Percentiles rank a stretch among this genome's conserved stretches.
These are phyloP conservation scores for Aldabrachelys gigantea DNA, from an alignment of 2,113 vertebrate species.

Conservation along the genomic window DNA sequence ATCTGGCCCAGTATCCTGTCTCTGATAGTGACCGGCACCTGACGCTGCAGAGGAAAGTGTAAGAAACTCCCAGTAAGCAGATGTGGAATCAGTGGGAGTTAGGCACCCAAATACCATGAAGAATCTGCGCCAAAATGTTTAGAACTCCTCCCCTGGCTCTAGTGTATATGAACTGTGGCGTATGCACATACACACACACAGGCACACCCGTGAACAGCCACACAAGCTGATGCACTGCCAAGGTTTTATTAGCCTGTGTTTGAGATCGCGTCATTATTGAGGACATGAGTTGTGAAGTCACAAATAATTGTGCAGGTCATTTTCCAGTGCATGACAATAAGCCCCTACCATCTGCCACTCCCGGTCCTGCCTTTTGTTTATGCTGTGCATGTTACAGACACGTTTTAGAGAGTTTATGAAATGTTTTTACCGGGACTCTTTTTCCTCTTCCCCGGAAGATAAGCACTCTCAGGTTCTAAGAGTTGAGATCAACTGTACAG, in stretches of 20 bases:
- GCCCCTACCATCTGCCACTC: neutral
- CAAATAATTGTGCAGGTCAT: neutral
- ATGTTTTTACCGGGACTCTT: neutral
- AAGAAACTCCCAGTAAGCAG: accelerated
- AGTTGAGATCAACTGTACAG: neutral
- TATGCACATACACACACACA: no score
- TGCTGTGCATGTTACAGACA: neutral
- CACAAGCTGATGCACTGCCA: accelerated
- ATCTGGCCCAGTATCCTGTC: accelerated
- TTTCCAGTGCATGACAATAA: neutral
- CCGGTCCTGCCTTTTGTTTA: accelerated
- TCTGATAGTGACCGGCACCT: neutral
- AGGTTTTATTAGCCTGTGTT: neutral
- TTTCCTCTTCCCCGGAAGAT: slow-evolving; percentile 11
- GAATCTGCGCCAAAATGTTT: no score
- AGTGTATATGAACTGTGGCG: no score
- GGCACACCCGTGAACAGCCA: no score
- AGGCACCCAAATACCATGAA: no score
- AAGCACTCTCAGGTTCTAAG: neutral
- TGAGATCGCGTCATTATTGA: neutral
- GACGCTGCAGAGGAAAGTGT: neutral
- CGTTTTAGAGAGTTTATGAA: neutral
- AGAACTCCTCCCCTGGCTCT: no score
- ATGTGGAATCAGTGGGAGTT: neutral
- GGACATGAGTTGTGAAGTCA: neutral